phyloP scores from a whole-genome alignment of 2,113 vertebrate genomes.

The Ameiurus melas region DNA sequence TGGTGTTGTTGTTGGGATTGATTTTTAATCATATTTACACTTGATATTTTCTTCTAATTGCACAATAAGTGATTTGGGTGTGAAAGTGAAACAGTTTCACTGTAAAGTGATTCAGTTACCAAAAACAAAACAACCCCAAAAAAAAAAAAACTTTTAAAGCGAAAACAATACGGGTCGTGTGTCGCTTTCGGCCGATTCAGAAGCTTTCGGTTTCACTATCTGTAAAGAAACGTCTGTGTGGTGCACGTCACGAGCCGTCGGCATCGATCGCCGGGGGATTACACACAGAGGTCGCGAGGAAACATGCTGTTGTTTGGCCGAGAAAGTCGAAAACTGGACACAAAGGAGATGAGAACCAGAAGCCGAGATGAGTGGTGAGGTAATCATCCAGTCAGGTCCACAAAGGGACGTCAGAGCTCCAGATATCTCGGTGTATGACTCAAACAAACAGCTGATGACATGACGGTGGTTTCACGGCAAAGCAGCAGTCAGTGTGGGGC shows the following conservation, averaged over 20 bases:
- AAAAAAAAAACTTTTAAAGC: too few species aligned
- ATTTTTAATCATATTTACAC: neutral
- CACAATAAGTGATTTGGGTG: neutral
- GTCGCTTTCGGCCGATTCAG: neutral
- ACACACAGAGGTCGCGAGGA: too few species aligned
- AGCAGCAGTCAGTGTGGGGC: neutral
- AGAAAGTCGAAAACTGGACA: too few species aligned
- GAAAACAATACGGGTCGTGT: neutral
- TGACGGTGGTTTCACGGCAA: conserved; percentile 3
- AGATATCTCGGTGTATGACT: conserved; percentile 26
- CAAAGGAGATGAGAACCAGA: neutral
- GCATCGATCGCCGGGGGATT: too few species aligned
- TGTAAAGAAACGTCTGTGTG: neutral
- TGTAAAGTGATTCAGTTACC: neutral
- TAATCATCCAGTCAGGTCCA: neutral
- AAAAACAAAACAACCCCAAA: too few species aligned
- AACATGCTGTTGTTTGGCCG: too few species aligned
- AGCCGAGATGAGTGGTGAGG: neutral
- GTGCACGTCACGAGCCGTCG: too few species aligned
- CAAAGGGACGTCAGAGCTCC: neutral
- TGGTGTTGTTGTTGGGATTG: neutral
- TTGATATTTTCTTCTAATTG: neutral
- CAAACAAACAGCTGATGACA: neutral
- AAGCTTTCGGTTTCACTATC: neutral
- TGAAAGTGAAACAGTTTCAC: neutral